Evolutionary conservation across 2,888 invertebrate species (phyloP), one percentile per base, ranked within the genome.

Genomic region (Cataglyphis cursor): DNA sequence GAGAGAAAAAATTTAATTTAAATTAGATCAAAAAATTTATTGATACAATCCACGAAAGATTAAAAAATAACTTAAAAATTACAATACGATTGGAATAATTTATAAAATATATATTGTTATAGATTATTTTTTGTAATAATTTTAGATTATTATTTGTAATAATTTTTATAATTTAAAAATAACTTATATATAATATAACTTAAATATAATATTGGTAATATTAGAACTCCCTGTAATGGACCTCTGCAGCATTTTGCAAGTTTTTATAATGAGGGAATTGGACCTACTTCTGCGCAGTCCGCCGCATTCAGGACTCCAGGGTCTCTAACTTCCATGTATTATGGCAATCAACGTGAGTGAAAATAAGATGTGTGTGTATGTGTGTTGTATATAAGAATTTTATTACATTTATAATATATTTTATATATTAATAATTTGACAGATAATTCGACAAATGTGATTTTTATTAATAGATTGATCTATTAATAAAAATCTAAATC

Each of bases 321-420:
- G 90, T 95, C 95, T 61, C 91, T 95, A 68, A 93, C 95, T 38
- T 95, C 96, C 1, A 95, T 96, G 95, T 96, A 95, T 90, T 96
- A 95, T 31, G 91, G 91, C 51, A 93, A 92, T 88, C 94, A 95
- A 90, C 90, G 94, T 94, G 85, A 92, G 93, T 93, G 66, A 59
- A 9, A 41, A 51, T 51, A 51, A 51, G 48, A 51, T 18, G 8
- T 51, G 48, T 51, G 8, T 48, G n/a, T 51, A 3, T 31, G 31
- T 31, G 31, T 6, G 31, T 48, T 48, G 18, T 8, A 48, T 18
- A 44, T 15, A 44, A 51, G 48, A 51, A 51, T 51, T 51, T n/a
- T n/a, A 51, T 51, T n/a, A 51, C n/a, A 51, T 51, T 51, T 51
- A 51, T 51, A n/a, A n/a, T 18, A 38, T 38, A 38, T 44, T 44